Evolutionary conservation across 1,140 invertebrate species (phyloP).

Genomic region (Listronotus bonariensis): DNA sequence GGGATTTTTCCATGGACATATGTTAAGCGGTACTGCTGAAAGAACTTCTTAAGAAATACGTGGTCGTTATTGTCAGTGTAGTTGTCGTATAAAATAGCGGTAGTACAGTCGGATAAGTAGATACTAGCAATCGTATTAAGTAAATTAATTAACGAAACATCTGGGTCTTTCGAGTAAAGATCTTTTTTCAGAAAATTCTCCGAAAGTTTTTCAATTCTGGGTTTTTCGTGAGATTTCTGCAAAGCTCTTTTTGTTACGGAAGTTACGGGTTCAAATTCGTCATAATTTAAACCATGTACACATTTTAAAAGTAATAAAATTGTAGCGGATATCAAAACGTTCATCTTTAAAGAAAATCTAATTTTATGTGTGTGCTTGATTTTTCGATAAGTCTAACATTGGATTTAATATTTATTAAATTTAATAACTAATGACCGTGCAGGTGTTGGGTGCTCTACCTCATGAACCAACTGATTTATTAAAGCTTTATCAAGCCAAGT

Average conservation of each 20-base stretch:
- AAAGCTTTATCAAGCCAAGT: no score
- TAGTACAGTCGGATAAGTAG: slow-evolving; percentile 64
- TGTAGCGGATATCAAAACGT: neutral
- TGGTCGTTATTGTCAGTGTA: slow-evolving; percentile 60
- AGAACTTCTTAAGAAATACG: slow-evolving; percentile 61
- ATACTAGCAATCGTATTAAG: slow-evolving; percentile 61
- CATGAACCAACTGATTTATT: no score
- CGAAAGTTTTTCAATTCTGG: slow-evolving; percentile 47
- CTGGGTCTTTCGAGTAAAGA: slow-evolving; percentile 56
- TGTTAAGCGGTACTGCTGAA: slow-evolving; percentile 62
- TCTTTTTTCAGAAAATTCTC: slow-evolving; percentile 43
- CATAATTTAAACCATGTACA: neutral
- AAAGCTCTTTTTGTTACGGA: slow-evolving; percentile 45
- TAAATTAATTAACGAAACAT: slow-evolving; percentile 60
- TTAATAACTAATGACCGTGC: slow-evolving; percentile 27
- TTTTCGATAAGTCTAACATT: neutral
- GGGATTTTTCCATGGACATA: slow-evolving; percentile 65
- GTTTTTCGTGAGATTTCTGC: slow-evolving; percentile 52
- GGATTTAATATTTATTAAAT: slow-evolving; percentile 25
- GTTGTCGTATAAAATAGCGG: slow-evolving; percentile 66
- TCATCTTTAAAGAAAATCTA: neutral
- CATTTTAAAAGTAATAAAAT: neutral
- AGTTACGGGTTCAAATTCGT: neutral
- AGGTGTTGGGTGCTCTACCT: slow-evolving; percentile 5
- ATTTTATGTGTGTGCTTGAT: neutral